These are phyloP conservation scores for Cephalopachus bancanus DNA, from an alignment of 2,797 vertebrate species.

Conservation along the genomic window DNA sequence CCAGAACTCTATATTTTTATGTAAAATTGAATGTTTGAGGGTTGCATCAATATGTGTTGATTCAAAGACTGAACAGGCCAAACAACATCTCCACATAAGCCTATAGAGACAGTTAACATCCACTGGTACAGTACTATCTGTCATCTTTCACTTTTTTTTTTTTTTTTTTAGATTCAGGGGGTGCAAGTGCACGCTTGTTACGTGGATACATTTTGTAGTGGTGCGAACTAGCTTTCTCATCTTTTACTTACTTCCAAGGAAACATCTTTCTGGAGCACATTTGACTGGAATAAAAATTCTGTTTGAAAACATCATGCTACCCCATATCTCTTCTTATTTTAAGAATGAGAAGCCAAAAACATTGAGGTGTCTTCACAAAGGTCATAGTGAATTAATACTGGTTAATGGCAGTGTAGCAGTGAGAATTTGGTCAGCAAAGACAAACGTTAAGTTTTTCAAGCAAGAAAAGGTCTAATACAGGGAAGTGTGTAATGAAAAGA, in stretches of 20 bases:
- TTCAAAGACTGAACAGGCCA: not conserved
- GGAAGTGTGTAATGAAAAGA: not conserved
- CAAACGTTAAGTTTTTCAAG: slow-evolving; percentile 21
- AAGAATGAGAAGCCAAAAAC: slow-evolving; percentile 32
- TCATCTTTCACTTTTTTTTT: not conserved
- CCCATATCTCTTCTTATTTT: not conserved
- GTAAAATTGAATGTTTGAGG: slow-evolving; percentile 30
- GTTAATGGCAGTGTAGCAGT: not conserved
- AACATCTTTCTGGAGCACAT: not conserved
- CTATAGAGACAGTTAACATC: not conserved
- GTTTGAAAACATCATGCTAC: not conserved
- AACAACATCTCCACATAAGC: not conserved
- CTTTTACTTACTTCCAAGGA: not conserved
- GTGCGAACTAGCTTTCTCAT: no score
- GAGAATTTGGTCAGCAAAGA: slow-evolving; percentile 16
- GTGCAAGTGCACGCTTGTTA: no score
- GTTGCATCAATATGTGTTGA: not conserved
- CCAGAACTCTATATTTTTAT: not conserved
- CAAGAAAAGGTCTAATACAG: not conserved
- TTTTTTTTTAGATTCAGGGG: no score
- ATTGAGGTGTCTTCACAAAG: not conserved
- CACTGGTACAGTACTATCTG: not conserved
- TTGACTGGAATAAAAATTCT: slow-evolving; percentile 29
- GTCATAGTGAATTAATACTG: slow-evolving; percentile 34
- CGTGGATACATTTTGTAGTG: no score